Percentiles rank a stretch among this genome's conserved stretches.
Conservation (phyloP, 2,888 invertebrate genomes). For the Pyrochroa serraticornis region DNA sequence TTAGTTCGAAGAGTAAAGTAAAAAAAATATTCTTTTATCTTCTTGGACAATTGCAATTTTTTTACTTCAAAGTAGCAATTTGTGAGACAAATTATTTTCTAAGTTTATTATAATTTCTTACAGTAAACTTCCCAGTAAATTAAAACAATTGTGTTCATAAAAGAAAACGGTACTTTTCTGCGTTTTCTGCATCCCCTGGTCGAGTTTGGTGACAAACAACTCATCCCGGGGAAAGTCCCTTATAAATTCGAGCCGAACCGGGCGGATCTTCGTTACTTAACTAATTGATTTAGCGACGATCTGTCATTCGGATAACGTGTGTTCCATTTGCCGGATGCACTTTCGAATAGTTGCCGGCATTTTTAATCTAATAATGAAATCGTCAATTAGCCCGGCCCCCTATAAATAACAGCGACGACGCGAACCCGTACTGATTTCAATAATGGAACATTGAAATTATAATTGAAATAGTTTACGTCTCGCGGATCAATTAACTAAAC, state of each 20-base stretch:
- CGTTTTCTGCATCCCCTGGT: too few species aligned
- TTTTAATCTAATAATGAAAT: constrained; percentile 54
- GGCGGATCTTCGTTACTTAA: constrained; percentile 38
- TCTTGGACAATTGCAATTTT: too few species aligned
- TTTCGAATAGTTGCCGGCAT: constrained; percentile 46
- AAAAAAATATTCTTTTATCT: too few species aligned
- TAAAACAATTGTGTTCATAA: too few species aligned
- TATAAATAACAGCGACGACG: constrained; percentile 41
- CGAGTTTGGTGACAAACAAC: too few species aligned
- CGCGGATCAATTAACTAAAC: constrained; percentile 37
- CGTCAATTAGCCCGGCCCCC: constrained; percentile 45
- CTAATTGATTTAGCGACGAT: constrained; percentile 50
- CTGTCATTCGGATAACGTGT: constrained; percentile 50
- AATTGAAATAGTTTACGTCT: constrained; percentile 48
- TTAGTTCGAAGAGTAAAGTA: too few species aligned
- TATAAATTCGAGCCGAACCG: constrained; percentile 1
- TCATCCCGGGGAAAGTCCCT: too few species aligned
- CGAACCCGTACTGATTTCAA: constrained; percentile 44
- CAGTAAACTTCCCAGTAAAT: too few species aligned
- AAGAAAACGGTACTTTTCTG: too few species aligned
- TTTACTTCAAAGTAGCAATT: too few species aligned
- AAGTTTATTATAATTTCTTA: too few species aligned
- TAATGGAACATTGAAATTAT: constrained; percentile 51
- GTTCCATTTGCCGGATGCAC: constrained; percentile 50
- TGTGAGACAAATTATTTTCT: too few species aligned